phyloP scores from a whole-genome alignment of 2,113 vertebrate genomes.

The Prunella himalayana region DNA sequence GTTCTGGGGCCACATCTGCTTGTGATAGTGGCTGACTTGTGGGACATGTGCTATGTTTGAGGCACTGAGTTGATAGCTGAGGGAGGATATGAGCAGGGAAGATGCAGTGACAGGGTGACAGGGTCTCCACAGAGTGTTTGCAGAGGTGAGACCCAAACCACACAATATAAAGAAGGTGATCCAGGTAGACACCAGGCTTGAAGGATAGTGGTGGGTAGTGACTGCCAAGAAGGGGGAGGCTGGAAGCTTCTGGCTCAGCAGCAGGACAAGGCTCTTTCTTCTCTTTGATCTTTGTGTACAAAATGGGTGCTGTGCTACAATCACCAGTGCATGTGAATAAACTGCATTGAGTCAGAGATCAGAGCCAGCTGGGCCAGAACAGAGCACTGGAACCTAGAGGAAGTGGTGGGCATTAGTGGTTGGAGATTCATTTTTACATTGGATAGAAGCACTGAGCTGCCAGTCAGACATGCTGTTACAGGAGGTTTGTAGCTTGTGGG shows the following conservation, averaged over 20 bases:
- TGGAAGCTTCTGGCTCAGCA: neutral
- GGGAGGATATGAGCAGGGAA: neutral
- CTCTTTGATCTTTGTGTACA: neutral
- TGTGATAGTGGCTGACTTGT: neutral
- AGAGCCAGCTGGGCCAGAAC: neutral
- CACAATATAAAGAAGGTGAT: neutral
- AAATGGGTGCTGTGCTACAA: neutral
- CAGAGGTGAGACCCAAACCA: neutral
- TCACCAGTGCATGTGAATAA: neutral
- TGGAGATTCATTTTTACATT: neutral
- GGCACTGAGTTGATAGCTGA: neutral
- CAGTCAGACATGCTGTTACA: neutral
- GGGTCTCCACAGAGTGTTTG: neutral
- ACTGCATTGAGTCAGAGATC: neutral
- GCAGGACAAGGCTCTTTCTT: neutral
- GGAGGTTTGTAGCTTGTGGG: neutral
- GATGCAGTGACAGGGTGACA: neutral
- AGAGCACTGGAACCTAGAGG: neutral
- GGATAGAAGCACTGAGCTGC: neutral
- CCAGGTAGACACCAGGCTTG: neutral
- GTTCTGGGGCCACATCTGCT: neutral
- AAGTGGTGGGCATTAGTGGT: neutral
- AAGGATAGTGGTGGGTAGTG: neutral
- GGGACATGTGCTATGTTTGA: neutral
- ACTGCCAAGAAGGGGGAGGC: neutral